Percentiles rank a stretch among this genome's conserved stretches.
Conservation (phyloP, 2,113 vertebrate species). For the Dasyurus viverrinus region DNA sequence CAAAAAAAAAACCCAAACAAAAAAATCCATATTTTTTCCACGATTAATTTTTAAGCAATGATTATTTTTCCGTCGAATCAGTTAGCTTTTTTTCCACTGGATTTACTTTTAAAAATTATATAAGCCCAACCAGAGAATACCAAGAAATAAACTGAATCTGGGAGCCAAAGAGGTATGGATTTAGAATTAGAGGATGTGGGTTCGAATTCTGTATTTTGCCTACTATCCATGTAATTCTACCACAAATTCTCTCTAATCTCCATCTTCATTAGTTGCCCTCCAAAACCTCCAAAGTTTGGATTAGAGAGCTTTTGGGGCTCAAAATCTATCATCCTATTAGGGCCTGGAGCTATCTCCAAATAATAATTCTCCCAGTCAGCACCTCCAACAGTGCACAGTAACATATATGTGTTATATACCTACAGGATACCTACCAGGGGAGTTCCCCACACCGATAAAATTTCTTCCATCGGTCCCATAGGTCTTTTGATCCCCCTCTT, state of each 20-base stretch:
- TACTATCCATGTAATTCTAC: background rate
- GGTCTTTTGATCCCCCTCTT: background rate
- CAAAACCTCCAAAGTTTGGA: background rate
- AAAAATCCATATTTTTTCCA: background rate
- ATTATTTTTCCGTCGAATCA: background rate
- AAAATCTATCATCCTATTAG: background rate
- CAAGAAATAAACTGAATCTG: background rate
- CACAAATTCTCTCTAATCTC: background rate
- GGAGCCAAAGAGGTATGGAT: background rate
- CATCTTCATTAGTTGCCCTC: background rate
- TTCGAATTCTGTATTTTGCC: background rate
- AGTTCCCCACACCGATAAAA: background rate
- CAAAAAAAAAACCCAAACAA: background rate
- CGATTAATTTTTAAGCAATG: background rate
- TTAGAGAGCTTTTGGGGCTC: background rate
- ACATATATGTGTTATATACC: background rate
- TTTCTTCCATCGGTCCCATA: background rate
- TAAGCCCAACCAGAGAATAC: background rate
- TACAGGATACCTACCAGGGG: background rate
- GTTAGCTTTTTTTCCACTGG: background rate
- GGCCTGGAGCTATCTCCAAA: background rate
- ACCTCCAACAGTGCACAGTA: background rate
- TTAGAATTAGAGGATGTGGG: background rate
- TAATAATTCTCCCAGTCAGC: background rate
- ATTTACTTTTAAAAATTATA: background rate